Conservation (phyloP, 2,113 vertebrate species). For the Pantherophis guttatus region DNA sequence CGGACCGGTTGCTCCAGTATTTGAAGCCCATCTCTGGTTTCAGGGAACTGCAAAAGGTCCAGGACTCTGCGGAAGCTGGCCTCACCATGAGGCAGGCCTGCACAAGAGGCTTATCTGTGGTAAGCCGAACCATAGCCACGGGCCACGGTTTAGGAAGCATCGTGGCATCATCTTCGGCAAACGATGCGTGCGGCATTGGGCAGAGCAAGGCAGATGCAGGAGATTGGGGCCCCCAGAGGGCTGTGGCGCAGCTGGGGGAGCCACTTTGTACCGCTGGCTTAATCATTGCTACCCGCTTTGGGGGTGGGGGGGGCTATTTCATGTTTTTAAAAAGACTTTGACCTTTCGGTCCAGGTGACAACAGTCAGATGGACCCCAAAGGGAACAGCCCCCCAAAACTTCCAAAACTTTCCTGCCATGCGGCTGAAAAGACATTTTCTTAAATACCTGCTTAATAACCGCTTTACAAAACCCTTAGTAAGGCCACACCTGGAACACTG, state of each 20-base stretch:
- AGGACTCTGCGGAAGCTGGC: not conserved
- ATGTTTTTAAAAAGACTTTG: not conserved
- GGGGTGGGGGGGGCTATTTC: not conserved
- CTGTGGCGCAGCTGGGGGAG: accelerated
- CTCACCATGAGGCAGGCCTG: not conserved
- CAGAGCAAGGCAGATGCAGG: not conserved
- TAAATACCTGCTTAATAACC: not conserved
- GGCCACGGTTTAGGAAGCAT: not conserved
- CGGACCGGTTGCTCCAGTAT: no score
- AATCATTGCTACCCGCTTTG: not conserved
- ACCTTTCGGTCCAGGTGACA: not conserved
- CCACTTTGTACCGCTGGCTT: not conserved
- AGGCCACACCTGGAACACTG: no score
- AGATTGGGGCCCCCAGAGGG: not conserved
- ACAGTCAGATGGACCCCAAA: not conserved
- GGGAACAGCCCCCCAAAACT: not conserved
- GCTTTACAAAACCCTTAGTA: no score
- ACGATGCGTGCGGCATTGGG: not conserved
- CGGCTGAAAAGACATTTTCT: not conserved
- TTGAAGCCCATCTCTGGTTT: not conserved
- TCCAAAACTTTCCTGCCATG: not conserved
- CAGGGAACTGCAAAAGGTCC: not conserved
- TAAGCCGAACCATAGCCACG: not conserved
- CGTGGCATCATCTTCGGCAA: not conserved
- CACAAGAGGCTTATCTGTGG: not conserved